Base-by-base conservation (phyloP, 2,797 vertebrate genomes). In the Centroberyx gerrardi region DNA sequence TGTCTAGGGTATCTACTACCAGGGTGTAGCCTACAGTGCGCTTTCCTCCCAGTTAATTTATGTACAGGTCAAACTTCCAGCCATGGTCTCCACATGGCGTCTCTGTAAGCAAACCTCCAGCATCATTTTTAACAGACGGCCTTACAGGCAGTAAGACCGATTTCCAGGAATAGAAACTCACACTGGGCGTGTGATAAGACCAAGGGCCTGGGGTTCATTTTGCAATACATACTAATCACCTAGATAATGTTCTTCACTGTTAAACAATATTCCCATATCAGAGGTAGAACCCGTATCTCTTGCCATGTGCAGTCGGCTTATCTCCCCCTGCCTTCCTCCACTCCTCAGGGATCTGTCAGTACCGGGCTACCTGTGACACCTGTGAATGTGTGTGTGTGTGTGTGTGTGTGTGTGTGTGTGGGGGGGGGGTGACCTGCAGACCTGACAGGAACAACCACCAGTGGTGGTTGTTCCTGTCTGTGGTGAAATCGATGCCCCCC, bases 191-290 rank as follows among this genome's bases (percentile, higher is more conserved):
- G 73, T 28, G 90, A 90, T 91, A 90, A 88, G 80, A 85, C 74
- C 68, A 48, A 72, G 28, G 65, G 72, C 87, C 88, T 67, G 83
- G 38, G 83, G 83, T 90, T 85, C 59, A 28, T 87, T 87, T 78
- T 76, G 75, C 74, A 77, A 76, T 81, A 82, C 85, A 76, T 84
- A 74, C 75, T 84, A 90, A 89, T 87, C 86, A 87, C 74, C 68
- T 40, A 82, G 86, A 88, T 85, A 85, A 84, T 84, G 80, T 84
- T 82, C 75, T 58, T 78, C 63, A 33, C 73, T 78, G 71, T 89
- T 83, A 82, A 87, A 88, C 77, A 87, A 86, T 88, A 80, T 87
- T 83, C 71, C 64, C 69, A 36, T 78, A 87, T 89, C 87, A 81
- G 82, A 75, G 68, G 64, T 73, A 79, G 68, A 74, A 76, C 58